These are phyloP conservation scores for Sesamia nonagrioides DNA, from an alignment of 1,140 invertebrate species.

Conservation along the genomic window DNA sequence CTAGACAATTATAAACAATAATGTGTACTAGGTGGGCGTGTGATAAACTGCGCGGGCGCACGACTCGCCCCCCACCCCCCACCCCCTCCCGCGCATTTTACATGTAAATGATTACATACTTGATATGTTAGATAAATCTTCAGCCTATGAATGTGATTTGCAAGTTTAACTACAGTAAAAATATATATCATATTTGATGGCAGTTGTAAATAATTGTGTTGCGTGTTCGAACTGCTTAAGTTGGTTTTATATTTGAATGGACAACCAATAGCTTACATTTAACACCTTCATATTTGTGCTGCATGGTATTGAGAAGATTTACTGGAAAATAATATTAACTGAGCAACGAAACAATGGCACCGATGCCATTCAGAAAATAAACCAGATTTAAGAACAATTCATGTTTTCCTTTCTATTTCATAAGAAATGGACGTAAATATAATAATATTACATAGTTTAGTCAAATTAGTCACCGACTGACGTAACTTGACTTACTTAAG, in stretches of 20 bases:
- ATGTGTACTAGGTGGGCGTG: conserved; percentile 40
- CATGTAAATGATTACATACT: conserved; percentile 21
- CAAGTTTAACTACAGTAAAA: conserved; percentile 37
- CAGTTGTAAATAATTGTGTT: conserved; percentile 15
- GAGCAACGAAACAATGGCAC: no score
- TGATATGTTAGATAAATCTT: conserved; percentile 37
- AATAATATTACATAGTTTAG: no score
- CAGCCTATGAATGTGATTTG: conserved; percentile 36
- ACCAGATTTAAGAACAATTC: no score
- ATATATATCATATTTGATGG: conserved; percentile 15
- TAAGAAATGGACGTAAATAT: no score
- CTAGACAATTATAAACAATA: conserved; percentile 37
- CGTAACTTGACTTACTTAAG: no score
- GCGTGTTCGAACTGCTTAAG: conserved; percentile 1
- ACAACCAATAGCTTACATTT: background rate
- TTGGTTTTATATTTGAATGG: background rate
- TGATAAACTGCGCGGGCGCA: conserved; percentile 30
- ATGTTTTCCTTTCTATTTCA: no score
- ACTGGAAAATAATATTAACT: no score
- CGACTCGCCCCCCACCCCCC: background rate
- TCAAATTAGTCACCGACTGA: no score
- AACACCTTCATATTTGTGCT: background rate
- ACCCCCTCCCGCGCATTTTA: conserved; percentile 20
- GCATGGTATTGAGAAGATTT: no score
- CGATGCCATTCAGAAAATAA: no score